phyloP scores from a whole-genome alignment of 2,797 vertebrate genomes.

The Sebastes oblongus region DNA sequence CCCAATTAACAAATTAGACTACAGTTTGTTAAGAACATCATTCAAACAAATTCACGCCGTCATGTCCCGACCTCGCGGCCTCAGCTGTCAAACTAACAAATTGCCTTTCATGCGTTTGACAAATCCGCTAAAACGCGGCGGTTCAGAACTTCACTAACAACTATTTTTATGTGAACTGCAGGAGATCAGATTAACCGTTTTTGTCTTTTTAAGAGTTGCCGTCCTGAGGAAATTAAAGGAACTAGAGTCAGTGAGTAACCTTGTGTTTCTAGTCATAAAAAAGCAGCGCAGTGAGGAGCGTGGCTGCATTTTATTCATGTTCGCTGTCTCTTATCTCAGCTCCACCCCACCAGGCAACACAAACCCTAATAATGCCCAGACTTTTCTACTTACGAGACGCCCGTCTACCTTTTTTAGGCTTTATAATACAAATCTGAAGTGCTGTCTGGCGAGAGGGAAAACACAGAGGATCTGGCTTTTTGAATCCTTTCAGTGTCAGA shows the following conservation, averaged over 20 bases:
- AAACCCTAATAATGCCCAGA: conserved; percentile 34
- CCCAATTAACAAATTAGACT: conserved; percentile 31
- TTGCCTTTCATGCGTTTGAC: conserved; percentile 39
- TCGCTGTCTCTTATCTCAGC: conserved; percentile 15
- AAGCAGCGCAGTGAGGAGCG: not conserved
- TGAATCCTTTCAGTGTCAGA: conserved; percentile 61
- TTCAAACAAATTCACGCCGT: conserved; percentile 39
- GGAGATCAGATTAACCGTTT: conserved; percentile 34
- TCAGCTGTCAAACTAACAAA: conserved; percentile 43
- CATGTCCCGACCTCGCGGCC: conserved; percentile 22
- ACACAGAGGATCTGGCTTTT: conserved; percentile 49
- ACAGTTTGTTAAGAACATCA: conserved; percentile 4
- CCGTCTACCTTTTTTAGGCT: conserved; percentile 40
- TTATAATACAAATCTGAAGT: conserved; percentile 44
- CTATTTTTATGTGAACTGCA: conserved; percentile 52
- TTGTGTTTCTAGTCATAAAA: conserved; percentile 2
- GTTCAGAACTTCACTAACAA: conserved; percentile 37
- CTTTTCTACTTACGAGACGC: conserved; percentile 25
- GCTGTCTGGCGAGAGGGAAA: conserved; percentile 44
- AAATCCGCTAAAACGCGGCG: conserved; percentile 36
- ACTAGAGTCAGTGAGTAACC: conserved; percentile 18
- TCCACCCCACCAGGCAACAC: conserved; percentile 27
- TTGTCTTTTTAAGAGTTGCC: conserved; percentile 31
- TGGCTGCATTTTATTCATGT: conserved; percentile 8
- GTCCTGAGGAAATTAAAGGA: conserved; percentile 37